These are phyloP conservation scores for western clawed frog (Xenopus tropicalis) DNA, from an alignment of 2,113 vertebrate species.

Conservation along the genomic window UCB_Xtro_10.0 CM004446.2:84369001-84369500, in stretches of 20 bases:
- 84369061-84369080: too few species aligned
- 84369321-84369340: constrained; percentile 86
- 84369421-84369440: constrained; percentile 84
- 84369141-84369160: constrained; percentile 78
- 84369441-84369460: constrained; percentile 89
- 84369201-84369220: constrained; percentile 58
- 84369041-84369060: too few species aligned
- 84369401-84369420: constrained; percentile 94
- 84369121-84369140: too few species aligned
- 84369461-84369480: constrained; percentile 91
- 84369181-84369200: constrained; percentile 66
- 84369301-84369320: not conserved
- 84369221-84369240: constrained; percentile 64
- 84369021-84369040: too few species aligned
- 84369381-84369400: constrained; percentile 90
- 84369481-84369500: constrained; percentile 97
- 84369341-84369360: constrained; percentile 91
- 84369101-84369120: too few species aligned
- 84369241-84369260: constrained; percentile 6
- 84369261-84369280: not conserved
- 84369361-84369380: constrained; percentile 90
- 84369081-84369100: too few species aligned
- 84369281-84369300: not conserved
- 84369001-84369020: too few species aligned
- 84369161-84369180: constrained; percentile 73